Percentiles rank a stretch among this genome's conserved stretches.
Evolutionary conservation across 2,888 invertebrate species (phyloP).

Genomic region (Sceliomorpha sp.): DNA sequence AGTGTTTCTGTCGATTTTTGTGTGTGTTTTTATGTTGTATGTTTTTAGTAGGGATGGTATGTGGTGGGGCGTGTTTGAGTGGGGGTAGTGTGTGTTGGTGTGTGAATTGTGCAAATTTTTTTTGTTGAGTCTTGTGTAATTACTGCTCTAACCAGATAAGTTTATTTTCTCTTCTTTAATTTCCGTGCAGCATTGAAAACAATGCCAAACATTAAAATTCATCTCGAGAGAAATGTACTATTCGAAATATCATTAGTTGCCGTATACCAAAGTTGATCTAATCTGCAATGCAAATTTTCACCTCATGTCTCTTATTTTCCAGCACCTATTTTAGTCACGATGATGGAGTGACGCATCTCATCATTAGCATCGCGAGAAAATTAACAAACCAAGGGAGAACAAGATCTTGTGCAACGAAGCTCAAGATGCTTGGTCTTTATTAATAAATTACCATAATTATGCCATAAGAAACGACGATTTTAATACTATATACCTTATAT

Average conservation of each 20-base stretch:
- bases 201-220: slow-evolving; percentile 8
- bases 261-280: slow-evolving; percentile 12
- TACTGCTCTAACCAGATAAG: too few relatives aligned
- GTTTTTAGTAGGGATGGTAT: too few relatives aligned
- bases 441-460: slow-evolving; percentile 77
- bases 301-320: slow-evolving; percentile 7
- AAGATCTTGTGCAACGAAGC: slow-evolving; percentile 32
- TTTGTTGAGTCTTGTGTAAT: too few relatives aligned
- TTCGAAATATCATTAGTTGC: slow-evolving; percentile 9
- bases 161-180: slow-evolving; percentile 22
- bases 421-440: slow-evolving; percentile 63
- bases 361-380: slow-evolving; percentile 16
- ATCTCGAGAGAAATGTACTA: slow-evolving; percentile 2
- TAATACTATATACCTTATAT: slow-evolving; percentile 72
- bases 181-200: slow-evolving; percentile 1
- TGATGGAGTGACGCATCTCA: slow-evolving; percentile 16
- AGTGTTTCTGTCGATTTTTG: too few relatives aligned
- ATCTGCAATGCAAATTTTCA: slow-evolving; percentile 15
- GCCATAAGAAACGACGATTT: slow-evolving; percentile 66
- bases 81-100: too few relatives aligned
- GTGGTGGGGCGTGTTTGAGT: too few relatives aligned
- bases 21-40: too few relatives aligned
- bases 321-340: slow-evolving; percentile 5
- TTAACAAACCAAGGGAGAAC: slow-evolving; percentile 10
- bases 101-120: too few relatives aligned